Evolutionary conservation across 2,888 invertebrate species (phyloP).

Genomic region (Sialis lutaria): DNA sequence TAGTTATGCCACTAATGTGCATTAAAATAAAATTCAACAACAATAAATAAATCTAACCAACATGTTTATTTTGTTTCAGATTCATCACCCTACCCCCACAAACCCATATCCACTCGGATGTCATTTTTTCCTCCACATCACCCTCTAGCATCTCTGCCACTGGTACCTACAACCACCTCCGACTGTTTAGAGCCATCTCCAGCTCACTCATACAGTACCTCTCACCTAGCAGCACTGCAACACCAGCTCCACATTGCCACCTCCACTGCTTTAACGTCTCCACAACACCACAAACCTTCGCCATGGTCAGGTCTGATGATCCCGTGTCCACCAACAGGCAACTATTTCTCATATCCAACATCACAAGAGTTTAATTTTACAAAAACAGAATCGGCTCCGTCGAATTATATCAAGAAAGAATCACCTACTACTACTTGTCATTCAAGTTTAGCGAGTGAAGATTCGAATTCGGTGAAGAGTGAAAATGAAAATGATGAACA

Average conservation of each 20-base stretch:
- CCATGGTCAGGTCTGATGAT: constrained; percentile 42
- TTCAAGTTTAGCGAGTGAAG: constrained; percentile 30
- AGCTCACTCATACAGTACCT: constrained; percentile 23
- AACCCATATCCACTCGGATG: constrained; percentile 1
- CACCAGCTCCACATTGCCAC: constrained; percentile 31
- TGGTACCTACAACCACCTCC: constrained; percentile 11
- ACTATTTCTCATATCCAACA: constrained; percentile 10
- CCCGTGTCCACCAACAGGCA: constrained; percentile 26
- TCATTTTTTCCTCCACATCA: constrained; percentile 6
- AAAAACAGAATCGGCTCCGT: neutral
- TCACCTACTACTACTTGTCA: neutral
- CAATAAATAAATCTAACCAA: neutral
- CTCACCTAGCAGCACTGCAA: constrained; percentile 33
- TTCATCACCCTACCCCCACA: neutral
- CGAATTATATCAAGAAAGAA: neutral
- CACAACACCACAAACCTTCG: constrained; percentile 27
- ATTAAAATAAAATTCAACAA: too few species aligned
- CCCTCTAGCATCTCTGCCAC: constrained; percentile 12
- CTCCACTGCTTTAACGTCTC: constrained; percentile 21
- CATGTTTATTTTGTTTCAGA: neutral
- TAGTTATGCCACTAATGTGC: too few species aligned
- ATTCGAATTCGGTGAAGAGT: constrained; percentile 35
- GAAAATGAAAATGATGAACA: constrained; percentile 21
- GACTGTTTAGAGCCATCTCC: constrained; percentile 12
- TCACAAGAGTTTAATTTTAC: neutral